Evolutionary conservation across 2,113 vertebrate genomes (phyloP).

Genomic region (Oreotrochilus melanogaster): DNA sequence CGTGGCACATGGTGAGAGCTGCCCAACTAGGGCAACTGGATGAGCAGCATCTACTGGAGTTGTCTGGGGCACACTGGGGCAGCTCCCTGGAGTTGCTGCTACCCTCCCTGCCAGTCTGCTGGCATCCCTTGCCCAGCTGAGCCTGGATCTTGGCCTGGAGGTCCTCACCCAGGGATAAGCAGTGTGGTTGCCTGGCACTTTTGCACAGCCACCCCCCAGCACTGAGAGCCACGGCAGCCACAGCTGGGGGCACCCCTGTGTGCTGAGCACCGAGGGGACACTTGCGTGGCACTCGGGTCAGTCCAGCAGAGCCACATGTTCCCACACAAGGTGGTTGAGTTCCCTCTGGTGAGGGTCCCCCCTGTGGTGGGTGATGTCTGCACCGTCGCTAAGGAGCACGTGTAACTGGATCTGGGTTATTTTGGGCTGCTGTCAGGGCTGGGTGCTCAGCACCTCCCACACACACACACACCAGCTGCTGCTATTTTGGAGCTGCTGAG

Average conservation of each 20-base stretch:
- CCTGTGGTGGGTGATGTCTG: slow-evolving; percentile 55
- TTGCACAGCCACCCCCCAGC: rapidly evolving
- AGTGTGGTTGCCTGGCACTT: rapidly evolving
- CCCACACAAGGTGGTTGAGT: background rate
- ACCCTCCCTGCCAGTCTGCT: background rate
- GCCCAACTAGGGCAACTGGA: background rate
- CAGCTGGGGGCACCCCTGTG: background rate
- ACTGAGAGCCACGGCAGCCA: rapidly evolving
- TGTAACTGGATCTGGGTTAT: slow-evolving; percentile 82
- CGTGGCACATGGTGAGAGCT: rapidly evolving
- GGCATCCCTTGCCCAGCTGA: background rate
- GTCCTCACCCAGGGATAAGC: rapidly evolving
- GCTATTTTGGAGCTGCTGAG: slow-evolving; percentile 72
- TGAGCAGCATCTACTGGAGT: background rate
- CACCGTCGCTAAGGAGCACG: slow-evolving; percentile 63
- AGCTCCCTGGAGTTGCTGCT: background rate
- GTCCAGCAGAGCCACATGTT: rapidly evolving
- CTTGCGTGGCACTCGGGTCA: rapidly evolving
- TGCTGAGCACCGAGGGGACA: background rate
- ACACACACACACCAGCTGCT: slow-evolving; percentile 71
- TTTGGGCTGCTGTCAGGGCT: slow-evolving; percentile 82
- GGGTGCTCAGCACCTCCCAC: slow-evolving; percentile 77
- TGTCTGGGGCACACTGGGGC: background rate
- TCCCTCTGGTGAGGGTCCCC: background rate
- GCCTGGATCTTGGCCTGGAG: background rate